A percentile compares a stretch with the other conserved stretches of the same genome.
phyloP scores from a whole-genome alignment of 2,113 vertebrate genomes.

The Hiodon alosoides region DNA sequence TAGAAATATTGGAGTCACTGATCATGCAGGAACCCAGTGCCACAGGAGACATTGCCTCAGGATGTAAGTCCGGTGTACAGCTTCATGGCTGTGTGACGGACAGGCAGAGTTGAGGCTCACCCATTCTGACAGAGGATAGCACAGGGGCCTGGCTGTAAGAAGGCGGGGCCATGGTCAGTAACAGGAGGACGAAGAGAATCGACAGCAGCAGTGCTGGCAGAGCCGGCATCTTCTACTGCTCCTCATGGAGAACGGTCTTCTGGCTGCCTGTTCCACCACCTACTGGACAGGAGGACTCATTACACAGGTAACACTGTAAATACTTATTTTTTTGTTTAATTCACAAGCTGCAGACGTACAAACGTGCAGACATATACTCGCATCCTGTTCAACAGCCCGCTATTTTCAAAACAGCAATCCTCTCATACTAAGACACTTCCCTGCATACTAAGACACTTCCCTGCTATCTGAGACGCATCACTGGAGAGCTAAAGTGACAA shows the following conservation, averaged over 20 bases:
- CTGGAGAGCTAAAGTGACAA: background rate
- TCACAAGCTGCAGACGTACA: background rate
- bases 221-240: slow-evolving; percentile 96
- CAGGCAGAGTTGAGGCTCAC: slow-evolving; percentile 53
- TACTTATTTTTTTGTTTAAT: no score
- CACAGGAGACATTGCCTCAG: no score
- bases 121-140: slow-evolving; percentile 85
- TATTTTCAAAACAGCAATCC: background rate
- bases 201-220: slow-evolving; percentile 89
- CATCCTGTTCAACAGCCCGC: slow-evolving; percentile 8
- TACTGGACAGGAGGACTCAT: slow-evolving; percentile 49
- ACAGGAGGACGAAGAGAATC: slow-evolving; percentile 66
- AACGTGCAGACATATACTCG: background rate
- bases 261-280: slow-evolving; percentile 85
- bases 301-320: background rate
- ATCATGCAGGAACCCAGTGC: background rate
- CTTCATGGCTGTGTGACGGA: background rate
- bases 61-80: background rate
- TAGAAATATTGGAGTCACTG: background rate
- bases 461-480: background rate
- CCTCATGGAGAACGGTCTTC: slow-evolving; percentile 93
- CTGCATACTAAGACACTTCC: background rate
- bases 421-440: background rate
- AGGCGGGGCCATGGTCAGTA: slow-evolving; percentile 73
- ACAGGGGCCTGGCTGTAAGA: slow-evolving; percentile 70